Evolutionary conservation across 1,140 invertebrate genomes (phyloP).

Genomic region (Dendrolimus punctatus): DNA sequence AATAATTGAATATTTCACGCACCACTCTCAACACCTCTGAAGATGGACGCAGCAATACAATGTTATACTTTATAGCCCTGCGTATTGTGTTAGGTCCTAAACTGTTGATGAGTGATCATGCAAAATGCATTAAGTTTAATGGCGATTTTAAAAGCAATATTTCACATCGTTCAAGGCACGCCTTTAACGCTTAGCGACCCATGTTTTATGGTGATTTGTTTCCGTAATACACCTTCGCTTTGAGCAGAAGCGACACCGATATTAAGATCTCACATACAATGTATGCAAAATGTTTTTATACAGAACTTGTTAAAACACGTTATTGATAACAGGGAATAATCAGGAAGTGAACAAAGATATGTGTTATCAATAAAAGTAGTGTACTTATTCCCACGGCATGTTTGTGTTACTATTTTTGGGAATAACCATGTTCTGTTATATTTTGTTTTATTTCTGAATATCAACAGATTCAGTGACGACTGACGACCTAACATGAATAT

Average conservation of each 20-base stretch:
- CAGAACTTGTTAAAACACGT: too few species aligned
- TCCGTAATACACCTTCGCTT: constrained; percentile 44
- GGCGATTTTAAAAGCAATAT: constrained; percentile 68
- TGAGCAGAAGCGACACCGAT: background rate
- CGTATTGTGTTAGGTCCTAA: constrained; percentile 68
- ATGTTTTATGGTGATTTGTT: constrained; percentile 70
- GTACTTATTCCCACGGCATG: too few species aligned
- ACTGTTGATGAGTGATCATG: constrained; percentile 69
- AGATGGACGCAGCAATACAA: constrained; percentile 52
- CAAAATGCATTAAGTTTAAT: constrained; percentile 65
- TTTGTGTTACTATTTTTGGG: too few species aligned
- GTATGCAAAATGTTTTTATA: background rate
- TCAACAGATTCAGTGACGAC: too few species aligned
- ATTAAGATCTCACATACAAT: constrained; percentile 5
- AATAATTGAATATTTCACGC: constrained; percentile 71
- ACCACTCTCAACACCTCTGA: constrained; percentile 64
- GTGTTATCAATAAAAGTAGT: too few species aligned
- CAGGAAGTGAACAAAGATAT: too few species aligned
- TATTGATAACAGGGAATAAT: too few species aligned
- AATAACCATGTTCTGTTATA: too few species aligned
- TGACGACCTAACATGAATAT: too few species aligned
- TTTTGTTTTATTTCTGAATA: too few species aligned
- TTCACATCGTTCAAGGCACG: constrained; percentile 59
- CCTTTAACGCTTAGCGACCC: constrained; percentile 53
- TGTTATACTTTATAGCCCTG: constrained; percentile 60